Evolutionary conservation across 30 jellyfish, hydroid and myxozoan species (phyloP), one percentile per base, ranked within the genome.

Genomic region (Turritopsis dohrnii): DNA sequence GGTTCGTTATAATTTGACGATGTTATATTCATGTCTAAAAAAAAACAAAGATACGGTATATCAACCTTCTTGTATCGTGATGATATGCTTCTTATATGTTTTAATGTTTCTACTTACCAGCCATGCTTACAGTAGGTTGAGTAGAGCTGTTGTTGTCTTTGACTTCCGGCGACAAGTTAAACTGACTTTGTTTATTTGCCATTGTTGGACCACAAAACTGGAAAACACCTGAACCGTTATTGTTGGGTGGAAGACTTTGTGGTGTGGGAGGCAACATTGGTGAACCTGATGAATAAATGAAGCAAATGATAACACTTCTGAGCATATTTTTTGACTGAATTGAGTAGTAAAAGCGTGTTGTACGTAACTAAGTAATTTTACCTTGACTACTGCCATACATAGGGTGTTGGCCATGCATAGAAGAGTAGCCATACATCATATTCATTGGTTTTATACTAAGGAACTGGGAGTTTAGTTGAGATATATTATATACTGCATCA

Each of bases 181-280:
- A 88, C 21, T 60, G 66, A 21, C 77, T 83, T 75, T 88, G 95
- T 74, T 88, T 88, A 25, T 88, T 90, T 66, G 88, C 25, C 83
- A 88, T 66, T 52, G n/a, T 82, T 52, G 90, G 84, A 69, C 22
- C 22, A 41, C 60, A 41, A 74, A 88, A 88, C 75, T 88, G 95
- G 66, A 88, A 88, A 41, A 88, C 88, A 28, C 88, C 90, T 74
- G 66, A 84, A 8, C 80, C 84, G 69, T 54, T 41, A 28, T 74
- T 85, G 52, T 76, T 88, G 66, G 86, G 80, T 13, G 96, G 92
- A 1, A 84, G 87, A 65, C 96, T 89, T 79, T 80, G 86, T 54
- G 96, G 96, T 16, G 96, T 89, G 0, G 92, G 96, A 3, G 96
- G 96, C 66, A 89, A 52, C 71, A 77, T 82, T 24, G 92, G 85